Evolutionary conservation across 2,888 invertebrate genomes (phyloP).

Genomic region (Mimas tiliae): DNA sequence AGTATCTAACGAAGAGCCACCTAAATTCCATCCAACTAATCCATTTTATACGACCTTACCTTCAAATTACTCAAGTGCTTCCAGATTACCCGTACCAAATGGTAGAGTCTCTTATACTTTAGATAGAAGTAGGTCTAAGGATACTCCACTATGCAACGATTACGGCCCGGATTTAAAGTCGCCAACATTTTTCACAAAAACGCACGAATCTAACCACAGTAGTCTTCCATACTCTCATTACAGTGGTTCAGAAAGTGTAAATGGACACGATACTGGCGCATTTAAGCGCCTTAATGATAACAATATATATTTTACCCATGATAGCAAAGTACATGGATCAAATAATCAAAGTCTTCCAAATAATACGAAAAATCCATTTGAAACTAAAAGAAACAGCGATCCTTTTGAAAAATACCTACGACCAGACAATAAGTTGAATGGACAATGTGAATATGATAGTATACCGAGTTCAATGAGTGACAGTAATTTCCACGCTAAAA

Average conservation of each 20-base stretch:
- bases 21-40: conserved; percentile 77
- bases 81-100: conserved; percentile 76
- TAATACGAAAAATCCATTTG: conserved; percentile 67
- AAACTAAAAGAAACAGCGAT: conserved; percentile 65
- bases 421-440: conserved; percentile 57
- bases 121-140: conserved; percentile 71
- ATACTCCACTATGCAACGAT: conserved; percentile 54
- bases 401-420: conserved; percentile 71
- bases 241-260: conserved; percentile 50
- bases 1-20: conserved; percentile 59
- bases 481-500: conserved; percentile 63
- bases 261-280: conserved; percentile 50
- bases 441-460: conserved; percentile 51
- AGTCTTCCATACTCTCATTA: conserved; percentile 58
- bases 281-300: conserved; percentile 49
- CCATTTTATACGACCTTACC: conserved; percentile 80
- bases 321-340: conserved; percentile 49
- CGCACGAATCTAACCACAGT: conserved; percentile 56
- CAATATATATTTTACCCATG: conserved; percentile 48
- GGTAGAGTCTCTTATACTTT: conserved; percentile 64
- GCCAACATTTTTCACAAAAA: conserved; percentile 57
- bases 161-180: conserved; percentile 60
- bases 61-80: conserved; percentile 71
- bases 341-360: conserved; percentile 55
- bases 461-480: conserved; percentile 70